Conservation (phyloP, 2,113 vertebrate species). For the Oceanites oceanicus region DNA sequence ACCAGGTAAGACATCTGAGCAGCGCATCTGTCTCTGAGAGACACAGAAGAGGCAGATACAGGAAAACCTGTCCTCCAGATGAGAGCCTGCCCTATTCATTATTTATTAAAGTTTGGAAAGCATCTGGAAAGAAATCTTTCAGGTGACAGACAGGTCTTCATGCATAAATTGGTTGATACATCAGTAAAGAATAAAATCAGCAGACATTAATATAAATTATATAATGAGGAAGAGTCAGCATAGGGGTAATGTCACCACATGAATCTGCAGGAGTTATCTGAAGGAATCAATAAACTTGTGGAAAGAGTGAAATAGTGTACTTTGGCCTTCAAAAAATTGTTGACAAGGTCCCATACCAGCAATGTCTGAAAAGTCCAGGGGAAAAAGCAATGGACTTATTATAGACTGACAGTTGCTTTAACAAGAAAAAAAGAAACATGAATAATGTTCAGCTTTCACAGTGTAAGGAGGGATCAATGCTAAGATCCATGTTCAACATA, state of each 20-base stretch:
- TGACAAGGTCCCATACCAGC: not conserved
- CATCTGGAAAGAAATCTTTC: not conserved
- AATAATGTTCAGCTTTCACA: not conserved
- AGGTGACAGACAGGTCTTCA: not conserved
- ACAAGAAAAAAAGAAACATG: not conserved
- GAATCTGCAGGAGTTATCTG: not conserved
- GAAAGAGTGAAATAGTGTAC: not conserved
- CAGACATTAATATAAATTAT: not conserved
- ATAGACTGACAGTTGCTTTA: not conserved
- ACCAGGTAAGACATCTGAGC: not conserved
- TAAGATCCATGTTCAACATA: not conserved
- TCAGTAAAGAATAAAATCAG: not conserved
- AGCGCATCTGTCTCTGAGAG: not conserved
- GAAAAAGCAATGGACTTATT: not conserved
- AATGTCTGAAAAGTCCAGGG: not conserved
- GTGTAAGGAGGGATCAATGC: not conserved
- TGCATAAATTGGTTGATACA: fast-evolving
- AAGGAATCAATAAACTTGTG: not conserved
- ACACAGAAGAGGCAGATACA: not conserved
- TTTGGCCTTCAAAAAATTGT: not conserved
- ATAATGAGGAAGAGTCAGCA: not conserved
- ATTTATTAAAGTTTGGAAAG: not conserved
- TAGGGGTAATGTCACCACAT: not conserved
- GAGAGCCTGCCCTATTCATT: not conserved
- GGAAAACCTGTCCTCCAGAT: not conserved